Evolutionary conservation across 2,797 vertebrate species (phyloP).

Genomic region (Leptodactylus fallax): DNA sequence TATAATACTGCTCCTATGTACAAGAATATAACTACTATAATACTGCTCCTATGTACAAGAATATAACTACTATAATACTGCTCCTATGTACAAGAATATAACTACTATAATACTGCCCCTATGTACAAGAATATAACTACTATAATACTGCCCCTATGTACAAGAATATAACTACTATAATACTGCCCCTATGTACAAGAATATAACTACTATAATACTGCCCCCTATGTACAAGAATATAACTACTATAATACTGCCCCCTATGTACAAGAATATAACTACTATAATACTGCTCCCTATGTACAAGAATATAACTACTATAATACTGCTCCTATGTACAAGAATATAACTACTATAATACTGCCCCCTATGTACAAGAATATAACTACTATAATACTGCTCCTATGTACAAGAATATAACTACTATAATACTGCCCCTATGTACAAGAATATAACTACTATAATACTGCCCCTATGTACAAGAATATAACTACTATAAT

Average conservation of each 20-base stretch:
- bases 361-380: background rate
- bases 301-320: slow-evolving; percentile 1
- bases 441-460: slow-evolving; percentile 5
- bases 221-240: background rate
- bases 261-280: background rate
- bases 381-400: background rate
- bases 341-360: slow-evolving; percentile 9
- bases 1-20: background rate
- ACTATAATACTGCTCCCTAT: background rate
- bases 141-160: background rate
- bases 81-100: background rate
- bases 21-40: too few relatives aligned
- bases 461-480: background rate
- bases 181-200: background rate
- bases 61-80: slow-evolving; percentile 1
- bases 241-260: background rate
- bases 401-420: slow-evolving; percentile 1
- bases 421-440: slow-evolving; percentile 3
- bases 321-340: background rate
- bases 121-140: background rate
- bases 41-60: too few relatives aligned
- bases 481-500: slow-evolving; percentile 15
- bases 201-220: slow-evolving; percentile 19
- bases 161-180: background rate
- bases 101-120: background rate